These are phyloP conservation scores for Eulimnadia texana DNA, from an alignment of 1,140 invertebrate species.

Conservation along the genomic window DNA sequence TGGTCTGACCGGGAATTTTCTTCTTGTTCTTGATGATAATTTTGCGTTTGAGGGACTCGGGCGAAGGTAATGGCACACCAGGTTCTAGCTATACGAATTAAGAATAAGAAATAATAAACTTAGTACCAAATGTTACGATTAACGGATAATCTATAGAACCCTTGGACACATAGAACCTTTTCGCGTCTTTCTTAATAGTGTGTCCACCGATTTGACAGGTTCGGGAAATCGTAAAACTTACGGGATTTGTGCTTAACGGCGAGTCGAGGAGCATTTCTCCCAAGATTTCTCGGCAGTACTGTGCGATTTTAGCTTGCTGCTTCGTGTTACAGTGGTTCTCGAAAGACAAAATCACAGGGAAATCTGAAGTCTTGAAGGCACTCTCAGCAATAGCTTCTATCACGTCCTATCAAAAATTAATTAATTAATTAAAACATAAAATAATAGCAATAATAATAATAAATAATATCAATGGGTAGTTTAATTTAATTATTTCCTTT, in stretches of 20 bases:
- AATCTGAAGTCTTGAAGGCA: slow-evolving; percentile 95
- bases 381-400: slow-evolving; percentile 92
- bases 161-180: too few species aligned
- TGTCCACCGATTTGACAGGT: too few species aligned
- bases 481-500: not conserved
- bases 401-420: slow-evolving; percentile 47
- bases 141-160: too few species aligned
- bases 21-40: slow-evolving; percentile 99
- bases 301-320: slow-evolving; percentile 93
- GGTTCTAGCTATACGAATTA: slow-evolving; percentile 41
- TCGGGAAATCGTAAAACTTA: too few species aligned
- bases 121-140: too few species aligned
- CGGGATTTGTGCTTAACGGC: slow-evolving; percentile 69
- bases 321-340: slow-evolving; percentile 95
- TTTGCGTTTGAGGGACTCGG: slow-evolving; percentile 66
- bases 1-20: slow-evolving; percentile 76
- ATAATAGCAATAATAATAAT: slow-evolving; percentile 16
- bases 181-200: too few species aligned
- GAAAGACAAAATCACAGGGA: slow-evolving; percentile 89
- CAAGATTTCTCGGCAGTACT: slow-evolving; percentile 89
- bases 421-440: slow-evolving; percentile 8
- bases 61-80: slow-evolving; percentile 71
- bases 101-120: not conserved
- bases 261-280: slow-evolving; percentile 85
- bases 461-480: slow-evolving; percentile 4